Evolutionary conservation across 2,113 vertebrate genomes (phyloP), one percentile per base, ranked within the genome.

Genomic region (Kryptolebias marmoratus): DNA sequence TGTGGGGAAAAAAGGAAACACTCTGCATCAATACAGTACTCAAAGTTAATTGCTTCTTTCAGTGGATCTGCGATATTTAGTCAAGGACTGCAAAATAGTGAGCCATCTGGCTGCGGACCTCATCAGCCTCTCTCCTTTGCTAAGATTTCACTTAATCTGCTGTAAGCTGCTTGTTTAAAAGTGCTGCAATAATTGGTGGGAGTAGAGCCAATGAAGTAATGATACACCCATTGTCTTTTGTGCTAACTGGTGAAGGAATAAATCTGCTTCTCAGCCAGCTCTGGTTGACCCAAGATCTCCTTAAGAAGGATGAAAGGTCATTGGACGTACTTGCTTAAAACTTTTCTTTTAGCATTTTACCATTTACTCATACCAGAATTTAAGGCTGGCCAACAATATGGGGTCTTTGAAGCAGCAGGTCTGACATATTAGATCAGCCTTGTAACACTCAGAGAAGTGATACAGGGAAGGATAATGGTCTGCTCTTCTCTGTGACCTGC

Each of bases 101-200:
- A 86, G 71, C 45, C 82, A 78, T 89, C 48, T 83, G 82, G 73
- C 85, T 78, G 68, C 31, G 11, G 77, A 85, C 75, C 68, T 65
- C 73, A 64, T 84, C 85, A 58, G 77, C 52, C 28, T 79, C 59
- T 75, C 64, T 47, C 67, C 62, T 76, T 74, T 64, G 18, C 83
- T 80, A 36, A 87, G 72, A 85, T 82, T 84, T 71, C 31, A 77
- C 77, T 88, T 79, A 87, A 81, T 87, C 79, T 68, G 73, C 15
- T 82, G 81, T 74, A 81, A 86, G 73, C 66, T 72, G n/a, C 39
- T 57, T 77, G 64, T 79, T 84, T 77, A 68, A 82, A 68, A 87
- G 71, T 48, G 64, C 8, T 62, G 64, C 55, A 81, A 76, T 86
- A 79, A 86, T 85, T 80, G 71, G 58, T 76, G 52, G 80, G 66